Base-by-base conservation (phyloP, 2,797 vertebrate species). In the Liparis tanakae region DNA sequence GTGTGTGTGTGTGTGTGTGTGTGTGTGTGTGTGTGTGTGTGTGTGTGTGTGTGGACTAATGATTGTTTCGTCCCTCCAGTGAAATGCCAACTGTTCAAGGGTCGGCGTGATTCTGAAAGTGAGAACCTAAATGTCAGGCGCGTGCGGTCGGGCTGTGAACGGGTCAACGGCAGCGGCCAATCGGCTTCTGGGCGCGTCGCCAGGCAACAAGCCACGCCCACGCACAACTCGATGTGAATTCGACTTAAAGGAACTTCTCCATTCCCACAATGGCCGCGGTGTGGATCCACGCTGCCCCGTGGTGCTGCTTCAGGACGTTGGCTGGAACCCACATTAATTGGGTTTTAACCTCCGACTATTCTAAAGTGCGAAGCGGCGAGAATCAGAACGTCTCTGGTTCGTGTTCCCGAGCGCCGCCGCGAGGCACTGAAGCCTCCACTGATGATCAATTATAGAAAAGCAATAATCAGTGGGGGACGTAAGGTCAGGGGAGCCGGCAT, bases 31-130 rank as follows among this genome's bases (percentile, higher is more conserved):
- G 25, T 30, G 65, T 57, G 69, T 62, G 59, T 39, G 77, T 18
- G 17, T 80, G 80, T 82, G 50, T 60, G 70, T 74, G 44, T 71
- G 67, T 64, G 48, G 34, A 68, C 73, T 80, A 81, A 84, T 82
- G 71, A 82, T 80, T 72, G 80, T 83, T 87, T 84, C 70, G 82
- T 76, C 80, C 72, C 78, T 82, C 75, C 63, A 55, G 67, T 72
- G 65, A 89, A 91, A 91, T 89, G 82, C 75, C 88, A 87, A 72
- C 74, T 82, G 87, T 76, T 80, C 69, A 87, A 78, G 86, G 79
- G 84, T 87, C 83, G 73, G 76, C 74, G 76, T 76, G 80, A 87
- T 88, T 84, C 88, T 82, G 72, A 71, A 86, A 87, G 84, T 79
- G 60, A 82, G 70, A 74, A 78, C 50, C 12, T 72, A 89, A 91